phyloP scores from a whole-genome alignment of 2,113 vertebrate genomes.

The Zosterops lateralis region DNA sequence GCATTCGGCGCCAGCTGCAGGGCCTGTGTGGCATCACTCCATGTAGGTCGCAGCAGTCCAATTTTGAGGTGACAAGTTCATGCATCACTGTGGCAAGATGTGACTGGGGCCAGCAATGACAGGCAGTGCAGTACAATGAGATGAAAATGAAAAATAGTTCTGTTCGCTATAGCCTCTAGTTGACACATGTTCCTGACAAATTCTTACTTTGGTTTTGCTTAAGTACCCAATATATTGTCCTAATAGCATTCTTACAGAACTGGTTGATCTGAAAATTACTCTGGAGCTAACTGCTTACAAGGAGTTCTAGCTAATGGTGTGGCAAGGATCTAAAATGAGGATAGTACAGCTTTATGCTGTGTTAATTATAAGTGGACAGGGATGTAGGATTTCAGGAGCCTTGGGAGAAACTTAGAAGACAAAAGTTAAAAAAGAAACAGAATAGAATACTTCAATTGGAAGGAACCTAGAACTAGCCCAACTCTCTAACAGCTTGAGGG shows the following conservation, averaged over 20 bases:
- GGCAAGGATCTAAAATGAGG: neutral
- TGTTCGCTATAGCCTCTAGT: neutral
- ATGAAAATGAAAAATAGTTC: neutral
- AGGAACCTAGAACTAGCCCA: neutral
- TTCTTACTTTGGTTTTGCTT: neutral
- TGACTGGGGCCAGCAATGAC: neutral
- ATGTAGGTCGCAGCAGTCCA: neutral
- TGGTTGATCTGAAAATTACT: neutral
- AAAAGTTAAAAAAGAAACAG: neutral
- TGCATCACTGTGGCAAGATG: neutral
- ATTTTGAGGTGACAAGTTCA: neutral
- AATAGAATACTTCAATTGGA: neutral
- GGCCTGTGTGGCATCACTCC: fast-evolving
- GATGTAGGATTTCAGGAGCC: neutral
- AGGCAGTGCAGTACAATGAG: neutral
- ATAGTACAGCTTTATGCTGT: neutral
- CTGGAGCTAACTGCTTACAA: neutral
- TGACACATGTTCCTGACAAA: neutral
- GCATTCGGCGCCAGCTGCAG: neutral
- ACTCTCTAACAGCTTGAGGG: neutral
- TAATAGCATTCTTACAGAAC: neutral
- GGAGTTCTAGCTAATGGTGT: neutral
- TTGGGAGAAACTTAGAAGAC: neutral
- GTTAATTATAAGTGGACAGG: neutral
- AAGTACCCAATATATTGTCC: neutral